Conservation (phyloP, 1,140 invertebrate species). For the Chymomyza costata region DNA sequence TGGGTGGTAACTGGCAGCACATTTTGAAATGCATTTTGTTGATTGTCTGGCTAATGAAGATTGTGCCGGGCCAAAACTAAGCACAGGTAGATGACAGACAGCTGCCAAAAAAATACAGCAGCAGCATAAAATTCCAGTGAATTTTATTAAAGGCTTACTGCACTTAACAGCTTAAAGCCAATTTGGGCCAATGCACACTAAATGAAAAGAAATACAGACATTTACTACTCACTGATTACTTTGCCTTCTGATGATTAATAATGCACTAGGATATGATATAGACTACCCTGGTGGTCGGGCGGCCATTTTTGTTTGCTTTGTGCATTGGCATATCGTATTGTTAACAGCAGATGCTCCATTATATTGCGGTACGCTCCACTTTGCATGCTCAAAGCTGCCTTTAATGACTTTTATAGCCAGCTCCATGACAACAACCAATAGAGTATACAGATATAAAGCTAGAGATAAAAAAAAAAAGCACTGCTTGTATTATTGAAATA, state of each 20-base stretch:
- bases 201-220: neutral
- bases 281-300: too few relatives aligned
- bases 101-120: slow-evolving; percentile 34
- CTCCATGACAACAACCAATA: too few relatives aligned
- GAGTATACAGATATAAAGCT: slow-evolving; percentile 8
- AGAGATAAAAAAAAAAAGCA: slow-evolving; percentile 16
- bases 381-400: slow-evolving; percentile 39
- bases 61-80: too few relatives aligned
- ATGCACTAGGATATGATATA: too few relatives aligned
- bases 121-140: slow-evolving; percentile 3
- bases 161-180: slow-evolving; percentile 20
- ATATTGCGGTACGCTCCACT: slow-evolving; percentile 14
- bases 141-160: too few relatives aligned
- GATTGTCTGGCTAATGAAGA: slow-evolving; percentile 62
- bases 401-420: slow-evolving; percentile 67
- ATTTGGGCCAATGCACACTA: slow-evolving; percentile 42
- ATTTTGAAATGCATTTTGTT: slow-evolving; percentile 40
- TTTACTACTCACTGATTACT: slow-evolving; percentile 23
- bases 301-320: slow-evolving; percentile 1
- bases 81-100: slow-evolving; percentile 37
- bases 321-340: too few relatives aligned
- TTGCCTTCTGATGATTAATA: neutral
- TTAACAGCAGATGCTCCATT: too few relatives aligned
- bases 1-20: slow-evolving; percentile 13
- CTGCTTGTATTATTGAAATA: slow-evolving; percentile 53